Conservation (phyloP, 2,888 invertebrate genomes). For the Hypolimnas misippus region DNA sequence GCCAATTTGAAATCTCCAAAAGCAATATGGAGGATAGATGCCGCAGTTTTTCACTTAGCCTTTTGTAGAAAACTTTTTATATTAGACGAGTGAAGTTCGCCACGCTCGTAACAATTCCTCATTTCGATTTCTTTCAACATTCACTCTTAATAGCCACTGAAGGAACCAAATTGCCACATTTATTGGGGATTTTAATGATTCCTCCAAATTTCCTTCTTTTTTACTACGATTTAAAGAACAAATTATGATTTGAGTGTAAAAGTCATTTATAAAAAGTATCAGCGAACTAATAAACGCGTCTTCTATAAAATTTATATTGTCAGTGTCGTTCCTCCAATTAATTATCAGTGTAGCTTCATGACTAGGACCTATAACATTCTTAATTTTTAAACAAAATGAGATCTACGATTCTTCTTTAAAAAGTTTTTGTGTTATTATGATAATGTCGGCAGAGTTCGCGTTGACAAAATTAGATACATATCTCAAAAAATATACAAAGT, state of each 20-base stretch:
- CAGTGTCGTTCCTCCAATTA: too few species aligned
- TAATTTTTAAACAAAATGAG: too few species aligned
- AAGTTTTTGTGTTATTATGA: too few species aligned
- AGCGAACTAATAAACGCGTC: background rate
- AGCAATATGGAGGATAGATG: background rate
- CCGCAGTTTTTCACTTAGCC: conserved; percentile 25
- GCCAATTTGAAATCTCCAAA: background rate
- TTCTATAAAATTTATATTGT: too few species aligned
- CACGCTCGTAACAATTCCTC: conserved; percentile 13
- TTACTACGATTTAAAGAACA: background rate
- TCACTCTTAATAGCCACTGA: conserved; percentile 13
- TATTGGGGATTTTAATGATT: conserved; percentile 20
- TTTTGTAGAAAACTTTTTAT: conserved; percentile 29
- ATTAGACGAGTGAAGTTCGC: conserved; percentile 15
- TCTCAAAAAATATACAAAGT: too few species aligned
- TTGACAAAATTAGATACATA: too few species aligned
- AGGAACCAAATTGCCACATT: conserved; percentile 17
- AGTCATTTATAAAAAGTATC: background rate
- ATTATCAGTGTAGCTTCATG: too few species aligned
- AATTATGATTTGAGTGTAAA: background rate
- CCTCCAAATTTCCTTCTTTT: background rate
- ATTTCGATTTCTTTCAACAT: conserved; percentile 20
- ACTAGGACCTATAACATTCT: too few species aligned
- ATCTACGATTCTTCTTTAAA: too few species aligned
- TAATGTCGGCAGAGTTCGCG: too few species aligned